Base-by-base conservation (phyloP, 2,888 invertebrate genomes). In the Megalurothrips usitatus region DNA sequence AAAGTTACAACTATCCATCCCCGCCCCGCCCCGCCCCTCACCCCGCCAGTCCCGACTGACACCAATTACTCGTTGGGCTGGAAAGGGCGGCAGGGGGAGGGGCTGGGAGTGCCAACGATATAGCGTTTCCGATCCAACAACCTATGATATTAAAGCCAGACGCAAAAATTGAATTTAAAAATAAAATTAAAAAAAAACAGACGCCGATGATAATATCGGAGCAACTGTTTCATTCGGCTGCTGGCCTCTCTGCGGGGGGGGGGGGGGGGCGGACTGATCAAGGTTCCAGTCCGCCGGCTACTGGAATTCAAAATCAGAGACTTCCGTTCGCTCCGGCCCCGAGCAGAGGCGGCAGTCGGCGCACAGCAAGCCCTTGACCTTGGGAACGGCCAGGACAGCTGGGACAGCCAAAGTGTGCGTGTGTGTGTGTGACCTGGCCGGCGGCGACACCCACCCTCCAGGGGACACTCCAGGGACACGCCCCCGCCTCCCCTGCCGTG, bases 1-100 rank as follows among this genome's bases (percentile, higher is more conserved):
- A 75, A 75, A 75, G 68, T 75, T 75, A 75, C 68, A 75, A 75
- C 68, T 26, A 75, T 75, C 68, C 68, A 75, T 9, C 68, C 23
- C 68, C 23, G 26, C 26, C 23, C 23, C 68, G 26, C 23, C n/a
- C 14, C 58, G 1, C 52, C 17, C 58, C 58, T 26, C 68, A 26
- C 68, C 68, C 68, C 23, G 4, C 8, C 68, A 75, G 26, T 75
- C 26, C 68, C 68, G 26, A 75, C 68, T 75, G 68, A 26, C 68
- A 75, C 68, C 68, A 75, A 75, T 75, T 75, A 75, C 68, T 26
- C 23, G 23, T 12, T 12, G 23, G 68, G 68, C 68, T 26, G 68
- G 19, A 17, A 17, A 6, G 10, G 26, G 68, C 23, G 68, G 68
- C 10, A 26, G 26, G 11, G 58, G 19, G 17, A 58, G 17, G 68